Conservation (phyloP, 2,113 vertebrate species). For the Leuciscus idus region DNA sequence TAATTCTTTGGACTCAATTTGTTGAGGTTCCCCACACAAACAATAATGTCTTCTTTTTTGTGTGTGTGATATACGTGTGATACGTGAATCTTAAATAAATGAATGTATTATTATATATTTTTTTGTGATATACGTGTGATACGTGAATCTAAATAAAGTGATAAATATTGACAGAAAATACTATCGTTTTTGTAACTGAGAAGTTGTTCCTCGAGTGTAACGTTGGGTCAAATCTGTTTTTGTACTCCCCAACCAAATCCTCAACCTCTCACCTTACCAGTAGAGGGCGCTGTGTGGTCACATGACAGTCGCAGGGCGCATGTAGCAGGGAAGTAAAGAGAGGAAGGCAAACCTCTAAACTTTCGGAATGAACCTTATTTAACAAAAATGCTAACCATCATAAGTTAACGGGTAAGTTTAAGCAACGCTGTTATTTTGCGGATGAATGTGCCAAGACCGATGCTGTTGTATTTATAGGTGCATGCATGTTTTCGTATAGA, state of each 20-base stretch:
- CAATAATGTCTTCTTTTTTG: neutral
- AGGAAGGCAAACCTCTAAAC: conserved; percentile 41
- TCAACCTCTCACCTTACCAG: conserved; percentile 42
- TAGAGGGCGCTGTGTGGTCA: conserved; percentile 59
- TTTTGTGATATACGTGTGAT: neutral
- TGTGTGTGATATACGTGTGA: too few relatives aligned
- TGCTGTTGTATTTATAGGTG: neutral
- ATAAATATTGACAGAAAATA: too few relatives aligned
- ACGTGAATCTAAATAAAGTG: neutral
- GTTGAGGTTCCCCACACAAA: neutral
- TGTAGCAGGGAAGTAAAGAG: neutral
- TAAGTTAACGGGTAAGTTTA: conserved; percentile 45
- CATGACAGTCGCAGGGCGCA: conserved; percentile 46
- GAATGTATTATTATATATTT: neutral
- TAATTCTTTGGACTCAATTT: neutral
- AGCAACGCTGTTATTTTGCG: neutral
- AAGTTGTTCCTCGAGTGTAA: too few relatives aligned
- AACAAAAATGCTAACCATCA: conserved; percentile 15
- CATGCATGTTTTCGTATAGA: too few relatives aligned
- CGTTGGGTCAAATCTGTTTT: too few relatives aligned
- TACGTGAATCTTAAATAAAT: too few relatives aligned
- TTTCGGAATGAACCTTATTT: conserved; percentile 51
- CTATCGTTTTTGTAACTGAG: too few relatives aligned
- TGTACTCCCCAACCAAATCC: neutral
- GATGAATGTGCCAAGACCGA: neutral